Conservation (phyloP, 2,797 vertebrate genomes). For the Hipposideros larvatus region DNA sequence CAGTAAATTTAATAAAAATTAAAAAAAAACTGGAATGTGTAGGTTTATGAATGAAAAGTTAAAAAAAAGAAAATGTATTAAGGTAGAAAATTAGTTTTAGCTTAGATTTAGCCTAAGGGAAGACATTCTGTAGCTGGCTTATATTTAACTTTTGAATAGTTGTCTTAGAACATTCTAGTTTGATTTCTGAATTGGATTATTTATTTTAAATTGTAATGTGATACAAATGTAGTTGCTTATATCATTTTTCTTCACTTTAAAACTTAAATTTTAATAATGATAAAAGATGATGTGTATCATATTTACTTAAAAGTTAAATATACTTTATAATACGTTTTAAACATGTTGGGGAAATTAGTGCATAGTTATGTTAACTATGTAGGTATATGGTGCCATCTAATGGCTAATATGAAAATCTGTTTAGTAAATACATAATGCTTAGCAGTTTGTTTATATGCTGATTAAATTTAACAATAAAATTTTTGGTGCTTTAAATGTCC, state of each 20-base stretch:
- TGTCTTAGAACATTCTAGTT: background rate
- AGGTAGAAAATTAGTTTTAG: background rate
- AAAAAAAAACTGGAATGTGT: background rate
- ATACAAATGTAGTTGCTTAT: background rate
- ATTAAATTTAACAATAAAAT: constrained; percentile 1
- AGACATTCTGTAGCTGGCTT: background rate
- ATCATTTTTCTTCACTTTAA: constrained; percentile 1
- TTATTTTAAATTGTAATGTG: constrained; percentile 28
- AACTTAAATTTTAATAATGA: constrained; percentile 40
- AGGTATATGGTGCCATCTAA: constrained; percentile 83
- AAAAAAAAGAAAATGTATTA: background rate
- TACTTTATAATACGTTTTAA: constrained; percentile 24
- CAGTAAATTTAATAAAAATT: no score
- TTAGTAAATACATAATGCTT: background rate
- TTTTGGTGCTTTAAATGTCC: constrained; percentile 14
- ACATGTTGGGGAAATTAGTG: background rate
- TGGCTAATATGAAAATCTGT: constrained; percentile 74
- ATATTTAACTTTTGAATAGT: background rate
- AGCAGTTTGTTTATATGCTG: background rate
- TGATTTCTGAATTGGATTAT: constrained; percentile 43
- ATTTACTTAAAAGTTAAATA: constrained; percentile 41
- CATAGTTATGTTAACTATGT: background rate
- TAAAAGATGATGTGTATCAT: background rate
- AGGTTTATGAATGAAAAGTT: constrained; percentile 3
- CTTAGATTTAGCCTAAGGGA: background rate